Percentiles rank a stretch among this genome's conserved stretches.
Conservation (phyloP, 2,888 invertebrate genomes). For the Augochlorella aurata region DNA sequence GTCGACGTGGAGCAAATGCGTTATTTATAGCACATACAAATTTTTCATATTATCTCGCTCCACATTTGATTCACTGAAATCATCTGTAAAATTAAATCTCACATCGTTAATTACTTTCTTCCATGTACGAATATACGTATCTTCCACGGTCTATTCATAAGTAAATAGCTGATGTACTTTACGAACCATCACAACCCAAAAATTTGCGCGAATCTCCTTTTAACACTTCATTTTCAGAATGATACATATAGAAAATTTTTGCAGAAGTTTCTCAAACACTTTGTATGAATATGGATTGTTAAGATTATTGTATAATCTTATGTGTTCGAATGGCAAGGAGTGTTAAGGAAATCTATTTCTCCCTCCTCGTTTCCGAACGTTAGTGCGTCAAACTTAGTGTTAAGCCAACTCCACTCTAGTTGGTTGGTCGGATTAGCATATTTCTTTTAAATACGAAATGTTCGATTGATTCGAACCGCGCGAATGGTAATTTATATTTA, state of each 20-base stretch:
- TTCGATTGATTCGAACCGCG: slow-evolving; percentile 61
- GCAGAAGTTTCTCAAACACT: neutral
- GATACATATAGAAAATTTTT: neutral
- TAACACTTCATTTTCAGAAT: neutral
- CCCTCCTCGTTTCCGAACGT: slow-evolving; percentile 33
- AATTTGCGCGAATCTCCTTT: neutral
- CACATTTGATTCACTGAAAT: neutral
- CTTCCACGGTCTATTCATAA: neutral
- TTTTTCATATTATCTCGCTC: neutral
- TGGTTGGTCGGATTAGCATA: slow-evolving; percentile 30
- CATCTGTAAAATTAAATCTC: neutral
- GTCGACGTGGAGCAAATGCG: no score
- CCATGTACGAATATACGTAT: neutral
- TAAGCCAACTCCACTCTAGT: slow-evolving; percentile 3
- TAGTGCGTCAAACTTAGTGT: slow-evolving; percentile 13
- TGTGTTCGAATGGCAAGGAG: slow-evolving; percentile 56
- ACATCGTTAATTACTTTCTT: neutral
- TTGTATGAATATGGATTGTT: slow-evolving; percentile 66
- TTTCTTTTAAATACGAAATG: slow-evolving; percentile 33
- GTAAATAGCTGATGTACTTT: neutral
- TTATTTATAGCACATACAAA: neutral
- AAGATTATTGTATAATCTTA: slow-evolving; percentile 72
- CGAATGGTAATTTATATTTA: slow-evolving; percentile 62
- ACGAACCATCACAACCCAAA: neutral
- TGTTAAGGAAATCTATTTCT: slow-evolving; percentile 40